Conservation (phyloP, 2,888 invertebrate genomes). For the Autographa gamma region DNA sequence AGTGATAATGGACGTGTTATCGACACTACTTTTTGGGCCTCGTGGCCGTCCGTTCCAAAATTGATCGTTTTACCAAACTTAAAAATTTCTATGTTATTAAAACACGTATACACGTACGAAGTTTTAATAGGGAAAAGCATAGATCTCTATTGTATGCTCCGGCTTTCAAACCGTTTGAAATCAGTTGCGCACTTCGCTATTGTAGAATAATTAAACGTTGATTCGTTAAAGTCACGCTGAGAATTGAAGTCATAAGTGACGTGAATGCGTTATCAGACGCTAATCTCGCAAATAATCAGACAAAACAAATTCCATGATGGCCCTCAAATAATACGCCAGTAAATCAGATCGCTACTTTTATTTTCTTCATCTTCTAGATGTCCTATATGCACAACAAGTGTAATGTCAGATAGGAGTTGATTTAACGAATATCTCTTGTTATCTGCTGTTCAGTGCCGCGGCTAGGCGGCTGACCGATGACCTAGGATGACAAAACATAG, state of each 20-base stretch:
- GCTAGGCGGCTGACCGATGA: background rate
- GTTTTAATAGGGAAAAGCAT: too few relatives aligned
- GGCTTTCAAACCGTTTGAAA: too few relatives aligned
- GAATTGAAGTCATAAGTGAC: background rate
- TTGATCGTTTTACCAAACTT: background rate
- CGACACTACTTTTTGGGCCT: background rate
- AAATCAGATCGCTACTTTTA: background rate
- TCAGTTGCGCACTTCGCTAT: too few relatives aligned
- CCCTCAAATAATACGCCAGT: background rate
- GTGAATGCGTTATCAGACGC: background rate
- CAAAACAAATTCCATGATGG: background rate
- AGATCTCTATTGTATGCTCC: too few relatives aligned
- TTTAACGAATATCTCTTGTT: slow-evolving; percentile 11
- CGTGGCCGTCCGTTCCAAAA: background rate
- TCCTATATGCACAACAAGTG: too few relatives aligned
- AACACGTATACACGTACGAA: too few relatives aligned
- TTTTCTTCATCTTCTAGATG: background rate
- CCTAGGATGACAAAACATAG: slow-evolving; percentile 13
- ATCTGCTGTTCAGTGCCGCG: background rate
- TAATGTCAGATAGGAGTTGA: background rate
- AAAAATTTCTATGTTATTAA: background rate
- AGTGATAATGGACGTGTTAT: background rate
- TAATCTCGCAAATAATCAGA: background rate
- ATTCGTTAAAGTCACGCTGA: too few relatives aligned
- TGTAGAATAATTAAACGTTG: too few relatives aligned